Evolutionary conservation across 2,888 invertebrate species (phyloP).

Genomic region (Lycaena phlaeas): DNA sequence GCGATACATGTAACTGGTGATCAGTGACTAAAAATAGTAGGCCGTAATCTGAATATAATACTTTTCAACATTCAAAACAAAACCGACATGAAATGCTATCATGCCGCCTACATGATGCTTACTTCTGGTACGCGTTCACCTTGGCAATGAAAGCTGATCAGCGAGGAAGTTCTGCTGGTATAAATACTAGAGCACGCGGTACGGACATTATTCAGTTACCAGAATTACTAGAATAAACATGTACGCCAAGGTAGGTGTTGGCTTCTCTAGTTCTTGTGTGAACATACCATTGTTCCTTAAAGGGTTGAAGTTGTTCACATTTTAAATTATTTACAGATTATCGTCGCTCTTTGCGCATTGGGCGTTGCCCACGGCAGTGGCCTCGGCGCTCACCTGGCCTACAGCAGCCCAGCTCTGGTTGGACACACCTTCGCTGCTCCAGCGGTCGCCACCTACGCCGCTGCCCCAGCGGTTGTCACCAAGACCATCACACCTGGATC

Average conservation of each 20-base stretch:
- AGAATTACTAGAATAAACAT: slow-evolving; percentile 63
- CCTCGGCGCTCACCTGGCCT: slow-evolving; percentile 22
- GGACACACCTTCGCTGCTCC: neutral
- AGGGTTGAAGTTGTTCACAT: too few species aligned
- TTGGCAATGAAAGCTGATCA: slow-evolving; percentile 69
- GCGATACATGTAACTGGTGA: too few species aligned
- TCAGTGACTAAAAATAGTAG: too few species aligned
- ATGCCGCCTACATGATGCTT: slow-evolving; percentile 36
- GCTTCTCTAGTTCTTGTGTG: neutral
- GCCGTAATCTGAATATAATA: too few species aligned
- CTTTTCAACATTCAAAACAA: too few species aligned
- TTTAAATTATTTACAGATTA: slow-evolving; percentile 40
- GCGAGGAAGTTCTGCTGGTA: slow-evolving; percentile 44
- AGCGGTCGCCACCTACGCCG: slow-evolving; percentile 31
- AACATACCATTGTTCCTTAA: too few species aligned
- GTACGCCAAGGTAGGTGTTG: slow-evolving; percentile 63
- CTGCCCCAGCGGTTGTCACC: slow-evolving; percentile 15
- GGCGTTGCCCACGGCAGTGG: slow-evolving; percentile 73
- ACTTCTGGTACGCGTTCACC: slow-evolving; percentile 38
- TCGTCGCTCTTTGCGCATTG: slow-evolving; percentile 74
- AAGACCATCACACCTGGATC: neutral
- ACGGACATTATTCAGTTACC: slow-evolving; percentile 67
- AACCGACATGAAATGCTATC: slow-evolving; percentile 56
- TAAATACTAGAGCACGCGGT: slow-evolving; percentile 62
- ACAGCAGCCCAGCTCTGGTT: slow-evolving; percentile 18